Conservation (phyloP, 2,113 vertebrate genomes). For the Rhagologus leucostigma region DNA sequence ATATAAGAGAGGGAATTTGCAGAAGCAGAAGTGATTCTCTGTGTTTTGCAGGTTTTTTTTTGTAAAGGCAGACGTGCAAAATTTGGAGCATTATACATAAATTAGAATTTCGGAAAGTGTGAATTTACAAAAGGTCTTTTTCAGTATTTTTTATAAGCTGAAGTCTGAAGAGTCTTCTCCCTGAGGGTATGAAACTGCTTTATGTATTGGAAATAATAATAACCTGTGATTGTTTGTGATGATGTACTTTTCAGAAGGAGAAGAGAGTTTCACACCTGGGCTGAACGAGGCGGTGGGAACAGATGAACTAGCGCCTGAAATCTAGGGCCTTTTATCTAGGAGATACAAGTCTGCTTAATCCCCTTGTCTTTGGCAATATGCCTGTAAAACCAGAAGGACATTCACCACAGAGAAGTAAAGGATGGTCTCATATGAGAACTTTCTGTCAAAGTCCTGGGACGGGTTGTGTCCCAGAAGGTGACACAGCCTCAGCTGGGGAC, state of each 20-base stretch:
- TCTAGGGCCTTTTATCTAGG: not conserved
- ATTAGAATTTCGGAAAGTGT: not conserved
- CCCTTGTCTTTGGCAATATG: not conserved
- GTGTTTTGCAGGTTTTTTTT: not conserved
- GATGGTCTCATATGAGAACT: not conserved
- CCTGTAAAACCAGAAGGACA: not conserved
- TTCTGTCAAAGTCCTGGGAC: not conserved
- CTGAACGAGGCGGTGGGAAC: not conserved
- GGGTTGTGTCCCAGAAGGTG: not conserved
- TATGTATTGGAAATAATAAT: not conserved
- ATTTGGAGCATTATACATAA: not conserved
- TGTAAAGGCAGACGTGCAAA: not conserved
- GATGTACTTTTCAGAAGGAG: not conserved
- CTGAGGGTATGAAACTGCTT: not conserved
- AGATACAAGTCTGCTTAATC: not conserved
- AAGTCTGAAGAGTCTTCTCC: not conserved
- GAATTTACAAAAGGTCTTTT: not conserved
- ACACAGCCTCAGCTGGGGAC: not conserved
- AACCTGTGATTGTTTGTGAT: not conserved
- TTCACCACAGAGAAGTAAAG: not conserved
- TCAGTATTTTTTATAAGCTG: not conserved
- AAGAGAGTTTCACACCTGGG: not conserved
- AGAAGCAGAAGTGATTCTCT: not conserved
- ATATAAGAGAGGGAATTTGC: not conserved
- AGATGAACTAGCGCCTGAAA: not conserved